Evolutionary conservation across 1,140 invertebrate species (phyloP), one percentile per base, ranked within the genome.

Genomic region (Drosophila kepulauana): DNA sequence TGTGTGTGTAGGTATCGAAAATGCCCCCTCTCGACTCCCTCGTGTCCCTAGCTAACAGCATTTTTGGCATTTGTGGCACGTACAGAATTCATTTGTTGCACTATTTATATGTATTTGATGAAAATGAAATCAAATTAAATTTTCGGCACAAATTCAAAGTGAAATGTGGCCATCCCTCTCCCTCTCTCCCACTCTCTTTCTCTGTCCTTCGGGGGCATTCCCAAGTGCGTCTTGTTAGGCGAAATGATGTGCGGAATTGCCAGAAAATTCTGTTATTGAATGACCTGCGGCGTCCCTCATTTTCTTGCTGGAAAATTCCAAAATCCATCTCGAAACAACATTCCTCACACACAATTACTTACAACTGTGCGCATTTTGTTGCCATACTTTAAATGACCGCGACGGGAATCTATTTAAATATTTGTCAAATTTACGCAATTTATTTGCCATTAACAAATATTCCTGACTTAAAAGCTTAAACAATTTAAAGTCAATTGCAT

Each of bases 41-140:
- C 25, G 5, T 13, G 25, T 16, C 38, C 38, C 16, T 28, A 38
- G 28, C 6, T 8, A 41, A 38, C 8, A 59, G 33, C 67, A 76
- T 68, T 57, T 75, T 75, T 82, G 75, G 78, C 85, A 84, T 89
- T 89, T 89, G 85, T 56, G 85, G 85, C 85, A 89, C 85, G 85
- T 89, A 89, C 75, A 74, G 75, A 89, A 89, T 89, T 89, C 81
- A 89, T 89, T 89, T 89, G 75, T 85, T 85, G 86, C 85, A 89
- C 85, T 85, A 88, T 88, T 84, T 74, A 84, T 84, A 61, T 66
- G 80, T 79, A 48, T 74, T 77, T 85, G 78, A 88, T 88, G 85
- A 84, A 89, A 88, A 89, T 85, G 78, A 88, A 89, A 88, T 89
- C 84, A 89, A 89, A 88, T 88, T 88, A 89, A 88, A 84, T 89